Evolutionary conservation across 2,888 invertebrate species (phyloP), one percentile per base, ranked within the genome.

Genomic region (Drosophila lutescens): DNA sequence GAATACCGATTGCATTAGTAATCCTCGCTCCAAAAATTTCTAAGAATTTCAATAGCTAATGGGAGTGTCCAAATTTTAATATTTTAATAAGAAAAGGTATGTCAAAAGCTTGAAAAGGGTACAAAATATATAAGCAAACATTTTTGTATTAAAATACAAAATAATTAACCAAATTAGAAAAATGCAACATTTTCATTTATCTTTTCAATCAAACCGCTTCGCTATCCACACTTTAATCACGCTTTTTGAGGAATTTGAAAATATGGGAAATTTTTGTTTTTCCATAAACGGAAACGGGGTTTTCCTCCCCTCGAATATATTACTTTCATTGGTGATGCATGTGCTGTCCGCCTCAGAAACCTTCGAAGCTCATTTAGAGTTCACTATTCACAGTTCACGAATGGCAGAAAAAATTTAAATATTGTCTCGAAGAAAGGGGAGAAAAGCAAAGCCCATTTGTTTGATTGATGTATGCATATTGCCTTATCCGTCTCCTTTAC

Each of bases 401-500:
- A 17, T 13, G 56, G 20, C 46, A 43, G 26, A 32, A 46, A 46
- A 44, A 61, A 72, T 70, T 61, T 57, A 13, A 68, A 68, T 71
- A 62, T 51, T 47, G 53, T 46, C 50, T 51, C 32, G 26, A 51
- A 30, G 30, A 54, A 44, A 43, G 20, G 17, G 46, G 57, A 47
- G 41, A 51, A 63, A 66, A 47, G 51, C 66, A 66, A 65, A 65
- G 53, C 26, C 34, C 59, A 75, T 75, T 60, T 60, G 57, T 57
- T 74, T 72, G 71, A 74, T 74, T 72, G 67, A 72, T 72, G 66
- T 65, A 66, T 72, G 71, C 57, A 65, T 72, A 49, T 65, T 43
- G 53, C 53, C 74, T 74, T 72, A 72, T 72, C 75, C 58, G 68
- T 74, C 72, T 72, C 74, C 57, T 74, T 72, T 72, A 72, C 75